These are phyloP conservation scores for Tinea trinotella DNA, from an alignment of 2,888 invertebrate species.

Conservation along the genomic window DNA sequence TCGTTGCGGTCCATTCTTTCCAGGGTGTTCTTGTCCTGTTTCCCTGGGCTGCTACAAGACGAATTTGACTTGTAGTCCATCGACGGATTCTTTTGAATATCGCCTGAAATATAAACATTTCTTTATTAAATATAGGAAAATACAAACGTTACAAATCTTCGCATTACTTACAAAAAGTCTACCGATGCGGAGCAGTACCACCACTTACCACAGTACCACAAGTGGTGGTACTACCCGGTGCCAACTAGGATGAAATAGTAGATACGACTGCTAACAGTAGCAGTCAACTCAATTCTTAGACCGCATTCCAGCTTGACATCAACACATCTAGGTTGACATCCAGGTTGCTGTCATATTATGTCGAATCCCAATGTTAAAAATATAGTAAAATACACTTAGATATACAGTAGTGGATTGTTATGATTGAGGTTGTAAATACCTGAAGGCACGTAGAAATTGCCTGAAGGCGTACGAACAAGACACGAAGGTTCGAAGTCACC, in stretches of 20 bases:
- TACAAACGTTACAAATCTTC: not conserved
- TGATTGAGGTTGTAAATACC: no score
- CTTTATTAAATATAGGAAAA: conserved; percentile 1
- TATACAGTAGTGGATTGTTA: no score
- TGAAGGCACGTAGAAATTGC: conserved; percentile 94
- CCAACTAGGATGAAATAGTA: no score
- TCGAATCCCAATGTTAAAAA: conserved; percentile 26
- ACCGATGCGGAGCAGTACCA: no score
- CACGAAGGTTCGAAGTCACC: conserved; percentile 91
- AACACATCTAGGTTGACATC: no score
- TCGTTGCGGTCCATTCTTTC: conserved; percentile 72
- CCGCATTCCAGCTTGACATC: no score
- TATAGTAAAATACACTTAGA: conserved; percentile 4
- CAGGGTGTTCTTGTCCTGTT: conserved; percentile 69
- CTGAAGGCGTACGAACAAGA: conserved; percentile 91
- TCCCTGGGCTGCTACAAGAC: conserved; percentile 87
- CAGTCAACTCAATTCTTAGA: no score
- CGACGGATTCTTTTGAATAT: conserved; percentile 87
- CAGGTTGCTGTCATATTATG: not conserved
- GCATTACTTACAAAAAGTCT: not conserved
- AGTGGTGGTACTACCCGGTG: no score
- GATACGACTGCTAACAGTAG: no score
- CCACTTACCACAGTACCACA: no score
- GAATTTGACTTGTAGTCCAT: conserved; percentile 92
- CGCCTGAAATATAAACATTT: conserved; percentile 72